These are phyloP conservation scores for Caenorhabditis remanei DNA, from an alignment of 1,140 invertebrate species.

Conservation along the genomic window DNA sequence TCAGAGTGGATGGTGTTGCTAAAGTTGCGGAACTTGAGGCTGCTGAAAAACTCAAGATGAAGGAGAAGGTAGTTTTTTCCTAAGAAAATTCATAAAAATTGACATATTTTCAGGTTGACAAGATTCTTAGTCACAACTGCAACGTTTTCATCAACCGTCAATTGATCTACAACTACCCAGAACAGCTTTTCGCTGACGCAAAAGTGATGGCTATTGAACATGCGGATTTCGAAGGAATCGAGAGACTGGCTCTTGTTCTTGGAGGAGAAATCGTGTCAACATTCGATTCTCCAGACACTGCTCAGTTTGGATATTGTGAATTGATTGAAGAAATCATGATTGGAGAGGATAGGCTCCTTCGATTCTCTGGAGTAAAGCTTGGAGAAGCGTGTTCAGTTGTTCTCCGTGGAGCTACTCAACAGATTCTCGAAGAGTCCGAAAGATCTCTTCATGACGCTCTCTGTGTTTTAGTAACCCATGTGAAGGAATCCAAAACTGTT, in stretches of 20 bases:
- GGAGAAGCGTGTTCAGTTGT: constrained; percentile 94
- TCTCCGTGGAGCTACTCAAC: constrained; percentile 96
- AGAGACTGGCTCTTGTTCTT: constrained; percentile 68
- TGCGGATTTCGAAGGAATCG: constrained; percentile 90
- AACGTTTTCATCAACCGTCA: constrained; percentile 99
- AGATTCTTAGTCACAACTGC: constrained; percentile 93
- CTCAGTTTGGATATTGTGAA: constrained; percentile 93
- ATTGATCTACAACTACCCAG: constrained; percentile 99
- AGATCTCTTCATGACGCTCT: constrained; percentile 97
- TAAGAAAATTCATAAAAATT: background rate
- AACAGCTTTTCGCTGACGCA: constrained; percentile 98
- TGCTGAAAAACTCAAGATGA: constrained; percentile 99
- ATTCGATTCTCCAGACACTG: constrained; percentile 91
- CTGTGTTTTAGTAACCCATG: constrained; percentile 94
- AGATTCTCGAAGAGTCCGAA: constrained; percentile 98
- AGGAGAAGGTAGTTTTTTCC: constrained; percentile 88
- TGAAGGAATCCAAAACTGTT: constrained; percentile 84
- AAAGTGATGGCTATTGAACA: constrained; percentile 99
- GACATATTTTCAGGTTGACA: constrained; percentile 80
- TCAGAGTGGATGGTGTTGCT: constrained; percentile 95
- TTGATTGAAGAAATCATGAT: constrained; percentile 98
- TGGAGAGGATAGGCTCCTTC: constrained; percentile 94
- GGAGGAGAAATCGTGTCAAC: constrained; percentile 98
- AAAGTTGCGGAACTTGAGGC: constrained; percentile 97
- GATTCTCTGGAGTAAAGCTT: constrained; percentile 86